These are phyloP conservation scores for Planococcus citri DNA, from an alignment of 1,140 invertebrate species.

Conservation along the genomic window DNA sequence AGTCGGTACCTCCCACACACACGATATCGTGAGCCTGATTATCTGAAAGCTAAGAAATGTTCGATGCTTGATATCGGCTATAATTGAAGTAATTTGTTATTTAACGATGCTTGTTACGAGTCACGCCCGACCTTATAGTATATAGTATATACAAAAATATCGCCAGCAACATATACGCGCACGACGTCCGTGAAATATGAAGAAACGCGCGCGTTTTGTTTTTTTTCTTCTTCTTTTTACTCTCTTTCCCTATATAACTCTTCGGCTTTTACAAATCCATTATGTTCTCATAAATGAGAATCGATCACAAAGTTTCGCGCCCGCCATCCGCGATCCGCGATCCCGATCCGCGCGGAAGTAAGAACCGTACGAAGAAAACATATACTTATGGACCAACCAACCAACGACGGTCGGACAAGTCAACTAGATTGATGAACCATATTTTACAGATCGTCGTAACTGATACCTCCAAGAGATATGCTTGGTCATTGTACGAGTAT, in stretches of 20 bases:
- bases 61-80: slow-evolving; percentile 14
- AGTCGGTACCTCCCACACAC: slow-evolving; percentile 18
- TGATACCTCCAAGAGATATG: too few relatives aligned
- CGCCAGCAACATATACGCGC: neutral
- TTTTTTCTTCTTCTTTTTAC: too few relatives aligned
- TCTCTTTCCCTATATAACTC: neutral
- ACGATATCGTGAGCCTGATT: slow-evolving; percentile 18
- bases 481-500: too few relatives aligned
- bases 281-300: too few relatives aligned
- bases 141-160: neutral
- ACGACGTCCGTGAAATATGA: slow-evolving; percentile 1
- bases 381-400: too few relatives aligned
- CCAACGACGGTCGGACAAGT: too few relatives aligned
- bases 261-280: neutral
- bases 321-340: too few relatives aligned
- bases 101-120: slow-evolving; percentile 11
- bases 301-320: too few relatives aligned
- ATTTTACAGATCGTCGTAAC: too few relatives aligned
- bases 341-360: too few relatives aligned
- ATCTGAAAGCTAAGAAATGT: slow-evolving; percentile 10
- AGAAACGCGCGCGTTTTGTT: neutral
- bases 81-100: slow-evolving; percentile 21
- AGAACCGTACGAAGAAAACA: too few relatives aligned
- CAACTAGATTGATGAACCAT: too few relatives aligned
- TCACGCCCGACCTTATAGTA: slow-evolving; percentile 9